phyloP scores from a whole-genome alignment of 2,888 invertebrate species.

The Spisula subtruncata region DNA sequence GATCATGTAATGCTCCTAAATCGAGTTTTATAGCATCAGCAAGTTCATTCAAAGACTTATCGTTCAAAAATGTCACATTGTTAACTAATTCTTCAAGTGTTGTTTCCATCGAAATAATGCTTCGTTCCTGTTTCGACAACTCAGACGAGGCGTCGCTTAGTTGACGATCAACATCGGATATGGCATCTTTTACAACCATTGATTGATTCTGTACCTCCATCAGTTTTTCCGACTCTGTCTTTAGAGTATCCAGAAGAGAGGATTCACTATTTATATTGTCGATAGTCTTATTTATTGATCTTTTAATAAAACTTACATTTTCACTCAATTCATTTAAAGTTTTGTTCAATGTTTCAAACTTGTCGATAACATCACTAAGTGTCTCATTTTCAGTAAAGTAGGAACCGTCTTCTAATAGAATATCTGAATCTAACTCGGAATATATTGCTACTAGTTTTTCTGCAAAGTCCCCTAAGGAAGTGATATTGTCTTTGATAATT shows the following conservation, averaged over 20 bases:
- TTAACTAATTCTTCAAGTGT: not conserved
- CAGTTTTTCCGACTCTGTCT: not conserved
- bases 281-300: not conserved
- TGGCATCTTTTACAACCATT: not conserved
- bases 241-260: not conserved
- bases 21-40: not conserved
- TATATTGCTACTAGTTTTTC: not conserved
- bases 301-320: not conserved
- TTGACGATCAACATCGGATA: not conserved
- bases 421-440: not conserved
- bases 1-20: not conserved
- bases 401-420: not conserved
- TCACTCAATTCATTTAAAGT: slow-evolving; percentile 8
- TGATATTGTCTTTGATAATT: not conserved
- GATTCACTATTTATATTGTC: not conserved
- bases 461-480: not conserved
- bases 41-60: not conserved
- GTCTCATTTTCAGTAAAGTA: slow-evolving; percentile 28
- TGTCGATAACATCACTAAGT: not conserved
- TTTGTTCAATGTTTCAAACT: slow-evolving; percentile 30
- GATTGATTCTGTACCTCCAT: not conserved
- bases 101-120: not conserved
- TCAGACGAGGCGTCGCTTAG: not conserved
- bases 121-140: not conserved
- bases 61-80: not conserved